These are phyloP conservation scores for Falco punctatus DNA, from an alignment of 2,113 vertebrate genomes.

Conservation along the genomic window DNA sequence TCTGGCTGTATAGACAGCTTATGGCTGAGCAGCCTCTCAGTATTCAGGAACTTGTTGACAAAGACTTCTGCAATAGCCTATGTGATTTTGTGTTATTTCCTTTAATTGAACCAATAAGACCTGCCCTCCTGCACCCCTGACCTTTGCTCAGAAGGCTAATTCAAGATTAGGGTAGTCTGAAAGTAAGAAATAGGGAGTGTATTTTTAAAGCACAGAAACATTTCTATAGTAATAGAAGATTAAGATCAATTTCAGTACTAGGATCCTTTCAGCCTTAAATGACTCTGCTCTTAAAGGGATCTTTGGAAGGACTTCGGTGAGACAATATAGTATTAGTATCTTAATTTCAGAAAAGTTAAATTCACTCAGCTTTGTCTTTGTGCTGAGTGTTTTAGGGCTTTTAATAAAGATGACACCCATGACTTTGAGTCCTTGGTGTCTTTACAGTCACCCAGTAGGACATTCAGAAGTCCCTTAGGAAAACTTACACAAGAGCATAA, in stretches of 20 bases:
- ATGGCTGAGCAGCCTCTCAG: constrained; percentile 1
- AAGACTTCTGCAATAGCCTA: constrained; percentile 29
- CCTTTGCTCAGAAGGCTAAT: constrained; percentile 41
- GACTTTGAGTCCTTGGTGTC: constrained; percentile 32
- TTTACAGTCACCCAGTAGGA: constrained; percentile 27
- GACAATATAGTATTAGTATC: constrained; percentile 16
- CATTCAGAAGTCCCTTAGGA: constrained; percentile 43
- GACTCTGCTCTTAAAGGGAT: neutral
- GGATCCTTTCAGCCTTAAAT: neutral
- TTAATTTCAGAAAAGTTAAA: constrained; percentile 23
- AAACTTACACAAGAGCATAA: constrained; percentile 42
- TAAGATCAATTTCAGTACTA: neutral
- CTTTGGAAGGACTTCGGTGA: constrained; percentile 18
- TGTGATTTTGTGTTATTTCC: constrained; percentile 58
- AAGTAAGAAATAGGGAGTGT: constrained; percentile 11
- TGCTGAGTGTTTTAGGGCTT: constrained; percentile 12
- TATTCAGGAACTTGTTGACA: constrained; percentile 50
- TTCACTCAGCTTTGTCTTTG: constrained; percentile 37
- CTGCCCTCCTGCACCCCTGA: neutral
- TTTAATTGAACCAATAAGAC: constrained; percentile 45
- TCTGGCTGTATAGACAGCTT: neutral
- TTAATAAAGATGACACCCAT: constrained; percentile 42
- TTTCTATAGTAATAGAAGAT: neutral
- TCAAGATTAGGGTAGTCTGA: constrained; percentile 28
- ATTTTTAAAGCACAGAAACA: constrained; percentile 28